Conservation (phyloP, 2,888 invertebrate species). For the Crematogaster levior region DNA sequence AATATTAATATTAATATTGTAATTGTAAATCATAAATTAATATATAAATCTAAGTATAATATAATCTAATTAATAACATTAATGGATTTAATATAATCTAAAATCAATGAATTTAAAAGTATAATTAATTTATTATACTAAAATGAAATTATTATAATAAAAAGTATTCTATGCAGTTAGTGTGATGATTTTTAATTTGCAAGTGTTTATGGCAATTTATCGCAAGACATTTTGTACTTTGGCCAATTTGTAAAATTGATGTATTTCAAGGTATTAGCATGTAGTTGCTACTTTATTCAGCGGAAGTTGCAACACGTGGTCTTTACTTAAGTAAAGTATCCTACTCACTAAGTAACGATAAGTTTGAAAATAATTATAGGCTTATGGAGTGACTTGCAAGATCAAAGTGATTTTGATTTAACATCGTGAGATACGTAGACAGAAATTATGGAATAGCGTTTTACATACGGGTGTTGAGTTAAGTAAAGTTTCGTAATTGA, state of each 20-base stretch:
- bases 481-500: conserved; percentile 28
- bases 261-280: background rate
- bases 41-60: background rate
- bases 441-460: conserved; percentile 11
- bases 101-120: background rate
- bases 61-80: background rate
- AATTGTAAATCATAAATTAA: background rate
- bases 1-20: too few species aligned
- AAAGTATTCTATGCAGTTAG: background rate
- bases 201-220: background rate
- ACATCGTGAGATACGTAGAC: background rate
- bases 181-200: background rate
- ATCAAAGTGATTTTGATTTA: conserved; percentile 43
- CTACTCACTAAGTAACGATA: background rate
- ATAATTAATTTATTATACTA: background rate
- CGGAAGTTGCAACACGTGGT: conserved; percentile 3
- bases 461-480: conserved; percentile 19
- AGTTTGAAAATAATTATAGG: conserved; percentile 46
- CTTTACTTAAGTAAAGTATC: background rate
- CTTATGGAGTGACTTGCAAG: background rate
- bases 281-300: conserved; percentile 17
- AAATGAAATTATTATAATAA: background rate
- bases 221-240: background rate
- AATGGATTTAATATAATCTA: background rate
- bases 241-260: background rate